Base-by-base conservation (phyloP, 2,113 vertebrate species). In the Piprites chloris region DNA sequence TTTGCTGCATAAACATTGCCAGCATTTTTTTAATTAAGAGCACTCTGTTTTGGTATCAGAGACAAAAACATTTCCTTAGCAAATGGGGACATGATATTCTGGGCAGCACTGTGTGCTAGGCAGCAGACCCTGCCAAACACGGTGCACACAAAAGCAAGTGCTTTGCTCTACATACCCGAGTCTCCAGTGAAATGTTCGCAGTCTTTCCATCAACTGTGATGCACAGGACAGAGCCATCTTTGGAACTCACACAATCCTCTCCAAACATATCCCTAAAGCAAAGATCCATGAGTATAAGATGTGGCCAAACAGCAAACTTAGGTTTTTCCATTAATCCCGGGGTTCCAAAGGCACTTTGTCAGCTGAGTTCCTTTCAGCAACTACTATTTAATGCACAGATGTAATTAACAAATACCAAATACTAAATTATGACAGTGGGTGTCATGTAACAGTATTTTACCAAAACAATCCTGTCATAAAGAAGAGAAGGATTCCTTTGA, bases 181-280 rank as follows among this genome's bases (percentile, higher is more conserved):
- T 99, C 69, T 99, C 98, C 66, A 99, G 92, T 39, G 98, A 98
- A 53, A 99, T 89, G 46, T 97, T 98, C 4, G 98, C 99, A 1
- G 99, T 98, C 86, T 98, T 99, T 7, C 99, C 98, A 22, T 99
- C 99, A 78, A 99, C 99, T 0, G 98, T 99, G 96, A 99, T 94
- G 6, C 97, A 98, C 33, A 99, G 82, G 49, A 97, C 77, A 32
- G 96, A 97, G 53, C 97, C 96, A 14, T 99, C 98, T 65, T 98
- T 98, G 26, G 98, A 97, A 69, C 97, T 98, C 35, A 99, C 98
- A 69, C 98, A 99, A 59, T 99, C 98, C 56, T 99, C 99, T 80
- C 99, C 99, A 92, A 99, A 99, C 98, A 99, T 99, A 96, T 99
- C 99, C 88, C 99, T 98, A 92, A 92, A 96, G 89, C 26, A 84